phyloP scores from a whole-genome alignment of 1,140 invertebrate species.

The Listronotus oregonensis region DNA sequence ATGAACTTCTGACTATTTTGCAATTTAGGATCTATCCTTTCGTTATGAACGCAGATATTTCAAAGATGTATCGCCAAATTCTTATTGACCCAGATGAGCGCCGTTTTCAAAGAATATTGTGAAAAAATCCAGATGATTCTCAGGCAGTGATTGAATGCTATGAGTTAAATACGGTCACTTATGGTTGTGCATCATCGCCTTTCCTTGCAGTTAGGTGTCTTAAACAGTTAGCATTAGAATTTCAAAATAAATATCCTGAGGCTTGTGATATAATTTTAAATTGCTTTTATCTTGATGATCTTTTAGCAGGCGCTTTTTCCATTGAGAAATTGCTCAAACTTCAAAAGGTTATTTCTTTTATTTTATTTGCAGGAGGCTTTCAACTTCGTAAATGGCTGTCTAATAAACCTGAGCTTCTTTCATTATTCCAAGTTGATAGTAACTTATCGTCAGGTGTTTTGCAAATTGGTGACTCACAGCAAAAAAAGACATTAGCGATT shows the following conservation, averaged over 20 bases:
- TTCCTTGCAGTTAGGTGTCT: slow-evolving; percentile 50
- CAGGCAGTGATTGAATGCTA: slow-evolving; percentile 7
- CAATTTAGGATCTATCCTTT: slow-evolving; percentile 51
- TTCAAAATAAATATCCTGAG: slow-evolving; percentile 36
- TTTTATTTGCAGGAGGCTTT: too few species aligned
- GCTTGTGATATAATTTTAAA: slow-evolving; percentile 42
- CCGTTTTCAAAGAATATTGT: slow-evolving; percentile 46
- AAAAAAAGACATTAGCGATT: background rate
- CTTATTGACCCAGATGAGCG: slow-evolving; percentile 40
- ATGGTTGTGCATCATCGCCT: slow-evolving; percentile 49
- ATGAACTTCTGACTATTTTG: slow-evolving; percentile 53
- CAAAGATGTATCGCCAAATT: slow-evolving; percentile 54
- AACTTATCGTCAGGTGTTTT: too few species aligned
- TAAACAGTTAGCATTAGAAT: slow-evolving; percentile 44
- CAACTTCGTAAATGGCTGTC: too few species aligned
- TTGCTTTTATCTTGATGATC: slow-evolving; percentile 59
- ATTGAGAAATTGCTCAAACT: too few species aligned
- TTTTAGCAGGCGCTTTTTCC: slow-evolving; percentile 33
- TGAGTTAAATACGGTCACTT: slow-evolving; percentile 41
- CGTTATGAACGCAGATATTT: slow-evolving; percentile 54
- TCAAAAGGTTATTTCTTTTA: too few species aligned
- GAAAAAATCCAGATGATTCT: slow-evolving; percentile 17
- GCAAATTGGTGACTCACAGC: background rate
- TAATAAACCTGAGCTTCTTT: too few species aligned
- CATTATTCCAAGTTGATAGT: too few species aligned